Evolutionary conservation across 2,113 vertebrate genomes (phyloP), one percentile per base, ranked within the genome.

Genomic region (Piprites chloris): DNA sequence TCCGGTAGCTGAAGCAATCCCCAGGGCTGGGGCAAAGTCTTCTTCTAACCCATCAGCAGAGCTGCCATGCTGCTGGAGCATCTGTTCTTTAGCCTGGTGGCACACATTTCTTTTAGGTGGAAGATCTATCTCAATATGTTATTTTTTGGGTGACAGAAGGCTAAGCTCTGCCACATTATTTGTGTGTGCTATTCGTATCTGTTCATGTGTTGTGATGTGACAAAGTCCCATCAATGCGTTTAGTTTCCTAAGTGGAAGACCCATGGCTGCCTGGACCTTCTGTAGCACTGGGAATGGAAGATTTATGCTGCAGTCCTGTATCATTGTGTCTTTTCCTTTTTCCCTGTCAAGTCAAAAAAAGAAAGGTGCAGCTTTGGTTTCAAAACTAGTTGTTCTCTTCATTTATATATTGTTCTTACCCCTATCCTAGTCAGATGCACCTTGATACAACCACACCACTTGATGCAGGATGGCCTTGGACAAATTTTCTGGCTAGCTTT

Each of bases 21-120:
- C 30, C 0, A 1, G 28, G 35, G 13, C 0, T 4, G 5, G 26
- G 65, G 4, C 23, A 5, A 7, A 74, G 3, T 32, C 18, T 39
- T 68, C 9, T 17, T 41, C 61, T 30, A 69, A 62, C 0, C 0
- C 15, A 6, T 62, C 30, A 67, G 24, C 30, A 85, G 50, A 49
- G 21, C 17, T 46, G 33, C 5, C 1, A 12, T 21, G 7, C n/a
- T 66, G 33, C 49, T 41, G 62, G 26, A 58, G 37, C 33, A 76
- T 8, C 56, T 63, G 9, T 12, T 71, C 44, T 24, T 93, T 56
- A 76, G 19, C 44, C n/a, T 33, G 20, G 8, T 39, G 15, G 41
- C 18, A 41, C 7, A 28, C 6, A 2, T 82, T 73, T 35, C 7
- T 69, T 53, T 46, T 9, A 13, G 47, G 24, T 11, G 41, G 24